Evolutionary conservation across 2,888 invertebrate species (phyloP).

Genomic region (Tetrapedia diversipes): DNA sequence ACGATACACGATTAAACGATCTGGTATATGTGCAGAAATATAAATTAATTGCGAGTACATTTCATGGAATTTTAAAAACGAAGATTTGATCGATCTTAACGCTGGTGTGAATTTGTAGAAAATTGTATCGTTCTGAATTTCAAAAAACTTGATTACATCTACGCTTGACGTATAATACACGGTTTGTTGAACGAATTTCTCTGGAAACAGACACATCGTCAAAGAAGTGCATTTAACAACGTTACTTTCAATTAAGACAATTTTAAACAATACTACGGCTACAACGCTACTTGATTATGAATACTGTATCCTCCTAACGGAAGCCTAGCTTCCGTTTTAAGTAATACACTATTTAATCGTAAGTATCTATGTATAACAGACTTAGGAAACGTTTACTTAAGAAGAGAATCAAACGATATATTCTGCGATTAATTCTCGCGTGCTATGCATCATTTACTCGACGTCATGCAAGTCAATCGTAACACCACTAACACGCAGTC

Average conservation of each 20-base stretch:
- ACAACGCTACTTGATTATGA: slow-evolving; percentile 50
- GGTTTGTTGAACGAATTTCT: neutral
- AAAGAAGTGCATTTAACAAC: slow-evolving; percentile 14
- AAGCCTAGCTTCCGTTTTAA: slow-evolving; percentile 56
- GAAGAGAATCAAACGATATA: slow-evolving; percentile 55
- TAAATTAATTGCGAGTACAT: neutral
- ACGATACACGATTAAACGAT: too few species aligned
- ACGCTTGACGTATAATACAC: neutral
- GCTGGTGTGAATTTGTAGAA: neutral
- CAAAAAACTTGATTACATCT: neutral
- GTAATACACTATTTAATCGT: slow-evolving; percentile 43
- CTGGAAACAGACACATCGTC: neutral
- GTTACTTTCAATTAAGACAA: slow-evolving; percentile 19
- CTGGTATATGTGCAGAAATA: neutral
- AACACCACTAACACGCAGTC: slow-evolving; percentile 68
- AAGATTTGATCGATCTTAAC: neutral
- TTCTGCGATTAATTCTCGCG: slow-evolving; percentile 60
- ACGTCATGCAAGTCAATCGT: slow-evolving; percentile 63
- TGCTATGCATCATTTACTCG: slow-evolving; percentile 65
- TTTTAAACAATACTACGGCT: slow-evolving; percentile 48
- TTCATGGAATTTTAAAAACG: neutral
- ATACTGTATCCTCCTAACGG: slow-evolving; percentile 45
- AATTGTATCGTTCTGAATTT: neutral
- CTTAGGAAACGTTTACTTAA: slow-evolving; percentile 41
- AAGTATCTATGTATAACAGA: slow-evolving; percentile 25